These are phyloP conservation scores for Neuroterus valhalla DNA, from an alignment of 1,140 invertebrate species.

Conservation along the genomic window DNA sequence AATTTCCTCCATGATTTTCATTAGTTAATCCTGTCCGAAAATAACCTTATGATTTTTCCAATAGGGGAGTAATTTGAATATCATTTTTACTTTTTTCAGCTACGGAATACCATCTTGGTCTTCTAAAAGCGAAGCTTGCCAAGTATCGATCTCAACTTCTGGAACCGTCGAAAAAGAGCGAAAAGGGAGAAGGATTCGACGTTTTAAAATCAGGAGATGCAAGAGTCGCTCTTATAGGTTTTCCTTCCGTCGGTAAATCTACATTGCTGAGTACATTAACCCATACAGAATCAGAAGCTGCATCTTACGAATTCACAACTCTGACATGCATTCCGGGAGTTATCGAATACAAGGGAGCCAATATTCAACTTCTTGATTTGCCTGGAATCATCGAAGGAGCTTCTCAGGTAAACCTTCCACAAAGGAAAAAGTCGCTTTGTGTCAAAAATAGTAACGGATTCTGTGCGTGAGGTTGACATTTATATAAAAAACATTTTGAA, in stretches of 20 bases:
- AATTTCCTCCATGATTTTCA: no score
- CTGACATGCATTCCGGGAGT: conserved; percentile 99
- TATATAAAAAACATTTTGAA: conserved; percentile 31
- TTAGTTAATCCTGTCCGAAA: no score
- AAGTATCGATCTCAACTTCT: conserved; percentile 97
- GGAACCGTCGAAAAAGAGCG: conserved; percentile 95
- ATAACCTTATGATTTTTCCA: no score
- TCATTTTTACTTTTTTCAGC: conserved; percentile 79
- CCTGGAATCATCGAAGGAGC: conserved; percentile 99
- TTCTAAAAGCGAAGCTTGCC: conserved; percentile 98
- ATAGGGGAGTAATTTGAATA: no score
- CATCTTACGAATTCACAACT: conserved; percentile 99
- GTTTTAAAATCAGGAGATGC: conserved; percentile 99
- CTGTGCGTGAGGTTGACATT: neutral
- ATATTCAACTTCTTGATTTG: conserved; percentile 98
- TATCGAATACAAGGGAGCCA: conserved; percentile 98
- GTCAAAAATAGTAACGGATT: neutral
- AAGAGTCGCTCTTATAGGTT: conserved; percentile 97
- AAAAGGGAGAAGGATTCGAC: conserved; percentile 99
- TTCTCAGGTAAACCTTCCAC: conserved; percentile 78
- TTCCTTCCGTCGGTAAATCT: conserved; percentile 97
- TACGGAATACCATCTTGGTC: conserved; percentile 98
- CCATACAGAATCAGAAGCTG: conserved; percentile 95
- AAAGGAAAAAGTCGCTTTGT: neutral
- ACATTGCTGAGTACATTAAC: conserved; percentile 95